Evolutionary conservation across 2,797 vertebrate species (phyloP).

Genomic region (Hoplostethus atlanticus): DNA sequence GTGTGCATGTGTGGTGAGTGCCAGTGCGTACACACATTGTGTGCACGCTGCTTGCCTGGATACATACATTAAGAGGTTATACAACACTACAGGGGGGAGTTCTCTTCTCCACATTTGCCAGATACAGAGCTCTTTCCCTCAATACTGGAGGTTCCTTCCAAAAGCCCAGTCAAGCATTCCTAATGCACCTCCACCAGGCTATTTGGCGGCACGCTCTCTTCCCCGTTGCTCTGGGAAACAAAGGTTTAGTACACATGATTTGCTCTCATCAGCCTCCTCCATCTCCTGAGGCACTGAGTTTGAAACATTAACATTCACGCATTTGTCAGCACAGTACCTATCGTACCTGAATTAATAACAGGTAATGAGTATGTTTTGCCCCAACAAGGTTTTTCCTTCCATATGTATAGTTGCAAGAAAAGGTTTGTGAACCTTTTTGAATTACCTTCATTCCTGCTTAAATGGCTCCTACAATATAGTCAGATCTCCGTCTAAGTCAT

Average conservation of each 20-base stretch:
- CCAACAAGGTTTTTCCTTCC: slow-evolving; percentile 29
- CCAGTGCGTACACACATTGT: slow-evolving; percentile 5
- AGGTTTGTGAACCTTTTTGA: too few relatives aligned
- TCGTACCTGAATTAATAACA: slow-evolving; percentile 74
- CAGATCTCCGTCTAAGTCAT: too few relatives aligned
- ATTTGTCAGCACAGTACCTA: slow-evolving; percentile 52
- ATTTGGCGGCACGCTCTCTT: slow-evolving; percentile 33
- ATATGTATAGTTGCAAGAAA: not conserved
- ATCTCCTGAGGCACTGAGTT: slow-evolving; percentile 62
- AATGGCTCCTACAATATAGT: too few relatives aligned
- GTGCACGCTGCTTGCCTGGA: slow-evolving; percentile 41
- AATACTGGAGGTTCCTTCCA: slow-evolving; percentile 53
- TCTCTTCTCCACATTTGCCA: slow-evolving; percentile 41
- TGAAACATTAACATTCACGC: slow-evolving; percentile 61
- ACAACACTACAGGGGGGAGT: slow-evolving; percentile 36
- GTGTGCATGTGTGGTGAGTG: slow-evolving; percentile 25
- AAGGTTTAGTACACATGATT: slow-evolving; percentile 75
- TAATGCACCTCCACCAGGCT: slow-evolving; percentile 59
- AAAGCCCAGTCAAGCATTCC: slow-evolving; percentile 63
- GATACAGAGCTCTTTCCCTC: slow-evolving; percentile 44
- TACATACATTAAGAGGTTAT: slow-evolving; percentile 56
- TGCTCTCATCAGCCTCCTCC: slow-evolving; percentile 63
- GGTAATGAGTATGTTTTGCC: slow-evolving; percentile 56
- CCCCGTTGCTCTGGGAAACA: slow-evolving; percentile 64
- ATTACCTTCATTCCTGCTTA: too few relatives aligned